Percentiles rank a stretch among this genome's conserved stretches.
phyloP scores from a whole-genome alignment of 2,113 vertebrate species.

The Scartelaos histophorus region DNA sequence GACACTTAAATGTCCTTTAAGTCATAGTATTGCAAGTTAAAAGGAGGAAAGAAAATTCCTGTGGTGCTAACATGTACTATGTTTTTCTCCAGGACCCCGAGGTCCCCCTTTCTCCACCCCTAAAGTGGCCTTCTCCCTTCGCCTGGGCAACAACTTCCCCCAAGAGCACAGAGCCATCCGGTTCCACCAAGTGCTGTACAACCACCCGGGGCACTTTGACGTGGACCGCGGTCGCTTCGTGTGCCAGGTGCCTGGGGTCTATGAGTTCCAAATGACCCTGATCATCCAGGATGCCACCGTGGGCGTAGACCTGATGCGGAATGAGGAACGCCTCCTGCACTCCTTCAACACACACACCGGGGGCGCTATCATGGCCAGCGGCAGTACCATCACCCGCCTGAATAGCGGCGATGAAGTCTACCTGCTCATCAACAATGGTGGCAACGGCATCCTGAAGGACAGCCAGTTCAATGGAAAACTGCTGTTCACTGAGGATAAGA shows the following conservation, averaged over 20 bases:
- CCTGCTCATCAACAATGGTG: slow-evolving; percentile 7
- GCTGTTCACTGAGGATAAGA: slow-evolving; percentile 42
- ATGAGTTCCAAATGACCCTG: slow-evolving; percentile 63
- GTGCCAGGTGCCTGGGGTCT: slow-evolving; percentile 55
- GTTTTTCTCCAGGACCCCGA: not conserved
- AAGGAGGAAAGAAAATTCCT: too few species aligned
- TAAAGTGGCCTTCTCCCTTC: slow-evolving; percentile 49
- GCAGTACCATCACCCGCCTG: slow-evolving; percentile 43
- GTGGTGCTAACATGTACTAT: too few species aligned
- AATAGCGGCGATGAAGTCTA: slow-evolving; percentile 43
- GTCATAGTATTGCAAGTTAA: too few species aligned
- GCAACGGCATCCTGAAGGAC: slow-evolving; percentile 39
- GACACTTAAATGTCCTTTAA: too few species aligned
- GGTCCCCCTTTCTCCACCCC: not conserved
- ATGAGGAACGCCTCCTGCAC: slow-evolving; percentile 34
- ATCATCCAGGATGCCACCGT: not conserved
- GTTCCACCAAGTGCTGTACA: slow-evolving; percentile 56
- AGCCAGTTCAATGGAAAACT: slow-evolving; percentile 63
- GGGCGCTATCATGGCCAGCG: slow-evolving; percentile 35
- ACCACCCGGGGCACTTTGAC: slow-evolving; percentile 55
- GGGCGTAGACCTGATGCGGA: slow-evolving; percentile 43
- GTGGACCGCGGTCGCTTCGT: slow-evolving; percentile 49
- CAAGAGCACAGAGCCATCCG: not conserved
- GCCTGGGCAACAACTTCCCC: slow-evolving; percentile 44
- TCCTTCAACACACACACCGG: slow-evolving; percentile 50